Base-by-base conservation (phyloP, 2,113 vertebrate genomes). In the Machaerirhynchus nigripectus region DNA sequence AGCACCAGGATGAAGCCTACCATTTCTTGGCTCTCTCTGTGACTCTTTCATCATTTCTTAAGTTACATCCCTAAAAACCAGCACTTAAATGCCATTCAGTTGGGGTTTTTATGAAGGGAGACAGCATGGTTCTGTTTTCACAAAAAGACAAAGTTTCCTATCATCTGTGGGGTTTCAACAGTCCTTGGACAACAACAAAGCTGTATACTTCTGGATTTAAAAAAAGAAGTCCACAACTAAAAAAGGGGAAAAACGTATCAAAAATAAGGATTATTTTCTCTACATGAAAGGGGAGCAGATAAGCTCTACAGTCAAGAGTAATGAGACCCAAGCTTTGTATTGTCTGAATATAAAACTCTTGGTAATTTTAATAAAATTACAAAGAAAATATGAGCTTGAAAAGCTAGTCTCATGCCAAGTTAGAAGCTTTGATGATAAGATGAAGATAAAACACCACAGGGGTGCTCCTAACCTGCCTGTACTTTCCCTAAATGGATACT, bases 371-470 rank as follows among this genome's bases (percentile, higher is more conserved):
- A 88, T 93, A 88, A 88, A 88, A 96, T 88, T 86, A 77, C 71
- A 84, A 83, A 96, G 88, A 88, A 64, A 84, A 78, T 85, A 91
- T 37, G 56, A 86, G 55, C 42, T 89, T 89, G 86, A 95, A 96
- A 97, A 90, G 83, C 42, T 83, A 86, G 68, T 31, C 42, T 92
- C 94, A 90, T 74, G 76, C 86, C 76, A 97, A 89, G 88, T 77
- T 84, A 69, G 79, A 90, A 70, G 76, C 94, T 95, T 95, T 96
- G 92, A 97, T 92, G 59, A n/a, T 65, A 89, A 94, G 75, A 94
- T 86, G 77, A 94, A 93, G 94, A 95, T 92, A 89, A 95, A 94
- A 90, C 83, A 90, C 92, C 86, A 87, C 83, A 93, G 90, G 90
- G 71, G 60, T 90, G 86, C 93, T 90, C 30, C 88, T 90, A 68